Evolutionary conservation across 2,113 vertebrate species (phyloP).

Genomic region (Machaerirhynchus nigripectus): DNA sequence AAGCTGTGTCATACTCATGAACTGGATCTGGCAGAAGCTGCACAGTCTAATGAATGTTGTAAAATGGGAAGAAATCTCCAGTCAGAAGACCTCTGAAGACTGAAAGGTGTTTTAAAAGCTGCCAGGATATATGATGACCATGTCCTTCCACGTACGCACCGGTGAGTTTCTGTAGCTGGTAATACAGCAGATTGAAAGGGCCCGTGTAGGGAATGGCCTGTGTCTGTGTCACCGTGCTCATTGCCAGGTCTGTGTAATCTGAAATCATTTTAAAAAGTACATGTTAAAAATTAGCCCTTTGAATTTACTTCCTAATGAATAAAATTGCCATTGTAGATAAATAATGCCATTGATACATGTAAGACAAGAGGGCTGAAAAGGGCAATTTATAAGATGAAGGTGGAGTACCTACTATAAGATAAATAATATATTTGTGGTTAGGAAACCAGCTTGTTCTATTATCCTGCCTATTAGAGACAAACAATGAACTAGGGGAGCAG

Average conservation of each 20-base stretch:
- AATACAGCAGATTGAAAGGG: slow-evolving; percentile 86
- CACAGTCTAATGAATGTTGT: background rate
- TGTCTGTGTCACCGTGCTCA: slow-evolving; percentile 95
- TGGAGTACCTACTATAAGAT: background rate
- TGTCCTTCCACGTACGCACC: slow-evolving; percentile 64
- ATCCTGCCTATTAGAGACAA: background rate
- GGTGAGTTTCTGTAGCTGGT: slow-evolving; percentile 87
- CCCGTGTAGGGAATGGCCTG: slow-evolving; percentile 92
- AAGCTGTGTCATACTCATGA: background rate
- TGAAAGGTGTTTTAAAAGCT: background rate
- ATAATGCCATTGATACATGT: background rate
- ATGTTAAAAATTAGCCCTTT: background rate
- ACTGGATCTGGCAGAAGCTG: background rate
- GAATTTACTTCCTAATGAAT: background rate
- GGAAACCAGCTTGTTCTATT: background rate
- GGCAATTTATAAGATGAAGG: background rate
- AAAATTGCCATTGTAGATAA: background rate
- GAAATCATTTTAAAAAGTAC: background rate
- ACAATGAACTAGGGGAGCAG: background rate
- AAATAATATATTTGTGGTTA: background rate
- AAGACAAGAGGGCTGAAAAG: background rate
- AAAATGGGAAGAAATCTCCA: background rate
- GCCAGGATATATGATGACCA: background rate
- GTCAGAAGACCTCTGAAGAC: background rate
- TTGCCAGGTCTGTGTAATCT: slow-evolving; percentile 93